Evolutionary conservation across 2,888 invertebrate genomes (phyloP), one percentile per base, ranked within the genome.

Genomic region (Neuroscelio doddi): DNA sequence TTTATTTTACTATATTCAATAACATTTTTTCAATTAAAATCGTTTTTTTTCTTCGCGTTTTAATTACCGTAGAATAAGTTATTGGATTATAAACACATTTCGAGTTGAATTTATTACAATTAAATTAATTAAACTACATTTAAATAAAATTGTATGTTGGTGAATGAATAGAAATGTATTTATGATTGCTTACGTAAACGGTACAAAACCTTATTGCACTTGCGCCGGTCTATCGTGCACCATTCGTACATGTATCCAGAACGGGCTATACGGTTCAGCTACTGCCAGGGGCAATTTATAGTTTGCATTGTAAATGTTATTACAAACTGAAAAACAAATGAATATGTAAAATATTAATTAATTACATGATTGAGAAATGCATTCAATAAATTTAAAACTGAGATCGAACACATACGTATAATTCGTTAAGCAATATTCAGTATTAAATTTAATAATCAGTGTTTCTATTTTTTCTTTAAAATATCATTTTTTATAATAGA

Each of bases 211-310:
- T 67, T 67, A 58, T 67, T 63, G 53, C 27, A 39, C 62, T 44
- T 72, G 69, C 62, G 67, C 65, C 69, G 65, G 65, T 68, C 53
- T 64, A 56, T 57, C 71, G 58, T 42, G 50, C 47, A 71, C 75
- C 70, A 78, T 77, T 80, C 78, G 77, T 74, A 72, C 68, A 79
- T 84, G n/a, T n/a, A 84, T 84, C 84, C 84, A 84, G 84, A 84
- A 84, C 82, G 84, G 84, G 84, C 81, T 83, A 79, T 75, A 83
- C 82, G 83, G 83, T 84, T 81, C 80, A 81, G 78, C 80, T 77
- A 75, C 73, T 75, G 77, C 75, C 75, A 73, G 72, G 73, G 68
- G 70, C 62, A 59, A 57, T 58, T 17, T 36, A 14, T 8, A 15
- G 38, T 63, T 72, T 55, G 55, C 24, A 42, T 17, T 21, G 52